Percentiles rank a stretch among this genome's conserved stretches.
phyloP scores from a whole-genome alignment of 2,888 invertebrate genomes.

The Seira musarum region DNA sequence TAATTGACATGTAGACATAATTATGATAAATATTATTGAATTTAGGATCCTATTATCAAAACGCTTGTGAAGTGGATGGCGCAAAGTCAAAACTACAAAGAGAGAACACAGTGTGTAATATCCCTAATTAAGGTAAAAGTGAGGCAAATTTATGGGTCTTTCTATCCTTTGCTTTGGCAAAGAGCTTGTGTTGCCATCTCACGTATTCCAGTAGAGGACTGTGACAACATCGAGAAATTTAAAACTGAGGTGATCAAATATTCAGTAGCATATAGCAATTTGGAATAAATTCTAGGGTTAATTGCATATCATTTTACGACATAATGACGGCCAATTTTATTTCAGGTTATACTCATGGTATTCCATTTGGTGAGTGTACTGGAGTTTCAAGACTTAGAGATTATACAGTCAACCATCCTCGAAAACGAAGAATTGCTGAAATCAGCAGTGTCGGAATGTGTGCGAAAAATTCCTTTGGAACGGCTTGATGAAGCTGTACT shows the following conservation, averaged over 20 bases:
- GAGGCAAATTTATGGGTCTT: conserved; percentile 18
- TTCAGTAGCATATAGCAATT: neutral
- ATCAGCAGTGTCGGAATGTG: neutral
- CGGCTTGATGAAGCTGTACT: neutral
- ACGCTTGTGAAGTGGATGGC: conserved; percentile 23
- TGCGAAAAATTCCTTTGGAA: neutral
- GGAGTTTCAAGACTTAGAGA: conserved; percentile 9
- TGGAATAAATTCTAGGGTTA: neutral
- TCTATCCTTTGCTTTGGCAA: conserved; percentile 32
- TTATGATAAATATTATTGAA: neutral
- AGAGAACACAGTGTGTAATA: conserved; percentile 37
- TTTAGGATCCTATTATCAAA: conserved; percentile 18
- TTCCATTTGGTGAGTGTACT: neutral
- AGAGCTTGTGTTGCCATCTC: conserved; percentile 7
- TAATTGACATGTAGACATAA: neutral
- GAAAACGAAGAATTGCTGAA: neutral
- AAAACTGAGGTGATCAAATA: conserved; percentile 30
- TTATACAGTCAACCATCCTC: neutral
- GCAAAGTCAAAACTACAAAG: conserved; percentile 53
- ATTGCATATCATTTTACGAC: too few relatives aligned
- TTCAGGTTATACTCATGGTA: conserved; percentile 13
- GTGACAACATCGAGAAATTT: conserved; percentile 29
- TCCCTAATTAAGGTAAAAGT: conserved; percentile 3
- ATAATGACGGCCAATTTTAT: neutral
- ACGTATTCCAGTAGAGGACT: conserved; percentile 20